These are phyloP conservation scores for Drosophila monieri DNA, from an alignment of 2,888 invertebrate genomes.

Conservation along the genomic window DNA sequence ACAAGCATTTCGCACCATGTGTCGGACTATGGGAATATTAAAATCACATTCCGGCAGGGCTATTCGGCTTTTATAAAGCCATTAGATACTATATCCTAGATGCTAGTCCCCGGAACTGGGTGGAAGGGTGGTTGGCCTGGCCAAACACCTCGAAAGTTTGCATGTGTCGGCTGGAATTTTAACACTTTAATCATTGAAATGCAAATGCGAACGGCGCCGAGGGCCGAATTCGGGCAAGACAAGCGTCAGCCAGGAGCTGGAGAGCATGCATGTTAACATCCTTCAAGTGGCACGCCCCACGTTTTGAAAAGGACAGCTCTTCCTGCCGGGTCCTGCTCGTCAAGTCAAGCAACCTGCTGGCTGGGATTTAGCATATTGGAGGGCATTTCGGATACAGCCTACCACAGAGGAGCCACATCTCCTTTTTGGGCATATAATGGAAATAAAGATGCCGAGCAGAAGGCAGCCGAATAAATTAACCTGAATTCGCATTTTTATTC, in stretches of 20 bases:
- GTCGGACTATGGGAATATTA: conserved; percentile 28
- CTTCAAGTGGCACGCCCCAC: conserved; percentile 24
- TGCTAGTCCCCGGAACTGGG: background rate
- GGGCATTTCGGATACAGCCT: conserved; percentile 63
- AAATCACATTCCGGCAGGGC: conserved; percentile 31
- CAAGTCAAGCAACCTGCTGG: conserved; percentile 17
- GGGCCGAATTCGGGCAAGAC: conserved; percentile 40
- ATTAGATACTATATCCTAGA: conserved; percentile 22
- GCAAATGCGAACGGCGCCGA: conserved; percentile 54
- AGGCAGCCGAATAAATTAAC: conserved; percentile 67
- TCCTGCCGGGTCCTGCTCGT: background rate
- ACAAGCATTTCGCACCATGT: conserved; percentile 24
- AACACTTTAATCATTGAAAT: conserved; percentile 73
- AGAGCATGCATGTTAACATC: conserved; percentile 38
- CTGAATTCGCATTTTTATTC: conserved; percentile 68
- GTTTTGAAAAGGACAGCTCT: conserved; percentile 25
- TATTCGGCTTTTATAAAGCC: conserved; percentile 42
- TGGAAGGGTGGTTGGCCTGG: conserved; percentile 4
- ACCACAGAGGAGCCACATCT: conserved; percentile 16
- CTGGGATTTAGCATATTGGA: conserved; percentile 64
- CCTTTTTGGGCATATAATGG: conserved; percentile 25
- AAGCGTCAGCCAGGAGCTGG: conserved; percentile 29
- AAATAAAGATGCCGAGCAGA: conserved; percentile 41
- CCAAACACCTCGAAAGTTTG: conserved; percentile 17
- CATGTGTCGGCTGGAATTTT: conserved; percentile 52